Evolutionary conservation across 2,113 vertebrate species (phyloP), one percentile per base, ranked within the genome.

Genomic region (Grammomys dolichurus): DNA sequence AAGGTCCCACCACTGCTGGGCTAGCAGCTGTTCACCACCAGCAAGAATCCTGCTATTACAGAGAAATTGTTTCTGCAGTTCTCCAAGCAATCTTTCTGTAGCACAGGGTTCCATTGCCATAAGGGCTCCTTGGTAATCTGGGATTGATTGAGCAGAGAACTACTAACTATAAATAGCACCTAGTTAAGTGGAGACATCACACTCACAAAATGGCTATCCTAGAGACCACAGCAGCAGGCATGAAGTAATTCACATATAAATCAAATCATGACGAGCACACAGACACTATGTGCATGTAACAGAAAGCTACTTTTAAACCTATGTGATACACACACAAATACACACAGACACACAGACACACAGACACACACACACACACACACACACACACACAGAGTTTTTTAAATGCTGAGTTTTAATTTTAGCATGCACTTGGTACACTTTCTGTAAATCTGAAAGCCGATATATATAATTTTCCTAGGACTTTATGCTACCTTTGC

Each of bases 1-100:
- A 63, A 97, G 97, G 96, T 97, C 97, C 97, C 97, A 93, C 90
- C 97, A 97, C 97, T 98, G 97, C 98, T 98, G 97, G 95, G 98
- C 96, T 93, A 95, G 96, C 98, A 98, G 98, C 98, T 98, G 98
- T 94, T 98, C 96, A 31, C 48, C 92, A 98, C 97, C 96, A 96
- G 75, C 4, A 78, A 96, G 98, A 96, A 96, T 76, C 24, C 98
- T 96, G 85, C 87, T 95, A 92, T 96, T 96, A 94, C 33, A 93
- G 94, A 95, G 82, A 48, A 95, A 80, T 85, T 72, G 95, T 87
- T 96, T 65, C 96, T 69, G 60, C 91, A 36, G 81, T 95, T 75
- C 90, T 93, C 22, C 43, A 0, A 1, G 24, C 56, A 40, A 67
- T 77, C 77, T 93, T 97, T 98, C 95, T 93, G 93, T 67, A 98